These are phyloP conservation scores for Halcyon badia DNA, from an alignment of 2,797 vertebrate genomes.

Conservation along the genomic window DNA sequence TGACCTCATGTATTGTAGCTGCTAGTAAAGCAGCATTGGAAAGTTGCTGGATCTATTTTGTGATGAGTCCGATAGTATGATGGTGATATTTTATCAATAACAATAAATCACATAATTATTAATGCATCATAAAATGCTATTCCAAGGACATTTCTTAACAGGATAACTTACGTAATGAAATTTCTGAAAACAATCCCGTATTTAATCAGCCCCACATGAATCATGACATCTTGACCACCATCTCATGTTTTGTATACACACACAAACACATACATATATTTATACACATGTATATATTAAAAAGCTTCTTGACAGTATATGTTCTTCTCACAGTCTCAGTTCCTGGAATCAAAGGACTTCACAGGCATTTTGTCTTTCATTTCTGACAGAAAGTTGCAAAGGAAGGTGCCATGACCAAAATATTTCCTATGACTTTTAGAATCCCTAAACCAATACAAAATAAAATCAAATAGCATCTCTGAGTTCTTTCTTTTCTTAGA, in stretches of 20 bases:
- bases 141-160: neutral
- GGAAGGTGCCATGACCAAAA: neutral
- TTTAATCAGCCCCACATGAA: neutral
- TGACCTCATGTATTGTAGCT: neutral
- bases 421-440: neutral
- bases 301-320: neutral
- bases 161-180: neutral
- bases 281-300: neutral
- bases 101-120: neutral
- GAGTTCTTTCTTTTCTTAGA: neutral
- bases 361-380: neutral
- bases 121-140: neutral
- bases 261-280: neutral
- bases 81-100: neutral
- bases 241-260: neutral
- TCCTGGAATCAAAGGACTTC: neutral
- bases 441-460: neutral
- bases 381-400: neutral
- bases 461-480: neutral
- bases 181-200: neutral
- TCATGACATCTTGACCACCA: neutral
- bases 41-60: neutral
- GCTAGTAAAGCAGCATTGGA: neutral
- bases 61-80: neutral
- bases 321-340: neutral